Evolutionary conservation across 1,140 invertebrate species (phyloP), one percentile per base, ranked within the genome.

Genomic region (Listronotus bonariensis): DNA sequence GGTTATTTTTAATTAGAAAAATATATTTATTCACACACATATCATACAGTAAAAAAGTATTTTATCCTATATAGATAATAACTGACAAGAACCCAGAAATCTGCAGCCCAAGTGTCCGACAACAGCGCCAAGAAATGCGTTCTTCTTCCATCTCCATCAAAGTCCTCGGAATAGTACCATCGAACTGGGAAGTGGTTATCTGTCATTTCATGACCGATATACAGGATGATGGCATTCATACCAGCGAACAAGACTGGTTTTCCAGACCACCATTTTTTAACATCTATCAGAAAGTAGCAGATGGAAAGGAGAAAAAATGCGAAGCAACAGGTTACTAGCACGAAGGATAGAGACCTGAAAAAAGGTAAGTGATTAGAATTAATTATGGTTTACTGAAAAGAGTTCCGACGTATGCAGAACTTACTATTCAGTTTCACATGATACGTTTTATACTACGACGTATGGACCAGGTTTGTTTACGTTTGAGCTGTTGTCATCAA

Each of bases 221-320:
- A 97, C 69, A 97, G 83, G 0, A 94, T 80, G 34, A 96, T 88
- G 6, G 93, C 88, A 80, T 98, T 98, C 86, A 94, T 93, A 32
- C 95, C 95, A 82, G 85, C 81, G 66, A 86, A 82, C 14, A 85
- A 77, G 74, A 97, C 93, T 0, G 95, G 95, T 40, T 87, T 87
- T 5, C 95, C 95, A 15, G 78, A 81, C 93, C 95, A 97, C 57
- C 86, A 78, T 43, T 86, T 80, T 53, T 83, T 78, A 0, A 93
- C 86, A 75, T 97, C 95, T 0, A 96, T 87, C 11, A 95, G 70
- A 9, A 90, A 78, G 78, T 95, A 96, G 68, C 90, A 87, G 11
- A 87, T 66, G 7, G 86, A 83, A 0, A 97, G 83, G 0, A 96
- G 67, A 0, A 90, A 73, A 68, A 92, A 87, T 6, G 89, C 91